A percentile compares a stretch with the other conserved stretches of the same genome.
Evolutionary conservation across 2,113 vertebrate species (phyloP).

Genomic region (Solenodon paradoxus): DNA sequence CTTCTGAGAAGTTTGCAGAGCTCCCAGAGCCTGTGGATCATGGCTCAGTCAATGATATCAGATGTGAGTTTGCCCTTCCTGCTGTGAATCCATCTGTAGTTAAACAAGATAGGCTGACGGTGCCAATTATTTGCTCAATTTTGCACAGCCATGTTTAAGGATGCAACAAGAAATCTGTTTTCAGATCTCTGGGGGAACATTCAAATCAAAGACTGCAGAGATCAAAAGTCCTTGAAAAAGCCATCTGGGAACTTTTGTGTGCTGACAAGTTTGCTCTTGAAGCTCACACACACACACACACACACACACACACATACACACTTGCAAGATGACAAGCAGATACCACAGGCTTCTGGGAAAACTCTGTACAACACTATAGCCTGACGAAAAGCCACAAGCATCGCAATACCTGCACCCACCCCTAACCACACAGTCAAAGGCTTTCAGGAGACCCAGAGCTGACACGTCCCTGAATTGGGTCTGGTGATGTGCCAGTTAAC

Average conservation of each 20-base stretch:
- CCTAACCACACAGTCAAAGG: neutral
- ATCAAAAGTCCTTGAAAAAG: constrained; percentile 63
- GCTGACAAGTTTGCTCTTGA: constrained; percentile 65
- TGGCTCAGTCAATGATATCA: neutral
- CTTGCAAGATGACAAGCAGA: constrained; percentile 56
- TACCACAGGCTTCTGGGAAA: constrained; percentile 16
- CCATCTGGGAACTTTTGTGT: constrained; percentile 63
- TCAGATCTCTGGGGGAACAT: constrained; percentile 58
- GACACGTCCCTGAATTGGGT: neutral
- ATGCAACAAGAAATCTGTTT: constrained; percentile 38
- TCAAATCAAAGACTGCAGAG: constrained; percentile 67
- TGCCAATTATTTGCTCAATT: constrained; percentile 27
- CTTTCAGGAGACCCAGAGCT: neutral
- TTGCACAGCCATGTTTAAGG: constrained; percentile 24
- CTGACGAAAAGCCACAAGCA: neutral
- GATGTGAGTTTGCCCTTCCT: neutral
- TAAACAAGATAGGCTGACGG: neutral
- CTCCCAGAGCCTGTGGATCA: neutral
- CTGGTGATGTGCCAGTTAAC: neutral
- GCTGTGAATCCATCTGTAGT: neutral
- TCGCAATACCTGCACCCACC: neutral
- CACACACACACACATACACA: neutral
- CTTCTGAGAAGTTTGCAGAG: neutral
- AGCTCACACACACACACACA: constrained; percentile 5
- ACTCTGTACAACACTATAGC: neutral